Percentiles rank a stretch among this genome's conserved stretches.
phyloP scores from a whole-genome alignment of 2,113 vertebrate species.

The Mirounga angustirostris region DNA sequence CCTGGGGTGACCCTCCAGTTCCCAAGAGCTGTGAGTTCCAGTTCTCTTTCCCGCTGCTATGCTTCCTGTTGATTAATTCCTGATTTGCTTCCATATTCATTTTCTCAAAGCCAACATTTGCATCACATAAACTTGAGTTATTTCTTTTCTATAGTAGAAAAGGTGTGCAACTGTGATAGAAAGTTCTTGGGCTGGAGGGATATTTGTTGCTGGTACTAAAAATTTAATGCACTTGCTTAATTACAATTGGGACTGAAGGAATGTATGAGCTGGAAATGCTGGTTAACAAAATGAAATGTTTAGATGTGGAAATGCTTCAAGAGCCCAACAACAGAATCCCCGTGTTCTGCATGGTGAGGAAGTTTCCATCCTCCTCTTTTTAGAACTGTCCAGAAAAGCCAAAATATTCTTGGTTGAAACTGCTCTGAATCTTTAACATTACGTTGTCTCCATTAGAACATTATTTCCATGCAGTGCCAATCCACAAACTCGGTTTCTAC shows the following conservation, averaged over 20 bases:
- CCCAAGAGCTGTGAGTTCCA: not conserved
- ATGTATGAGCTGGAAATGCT: not conserved
- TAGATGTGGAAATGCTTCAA: not conserved
- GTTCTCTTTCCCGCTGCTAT: not conserved
- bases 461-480: not conserved
- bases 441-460: not conserved
- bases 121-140: constrained; percentile 3
- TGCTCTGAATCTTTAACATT: not conserved
- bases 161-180: not conserved
- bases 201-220: constrained; percentile 6
- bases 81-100: not conserved
- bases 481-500: not conserved
- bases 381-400: not conserved
- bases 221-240: constrained; percentile 35
- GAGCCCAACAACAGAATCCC: not conserved
- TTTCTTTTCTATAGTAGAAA: constrained; percentile 15
- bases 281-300: not conserved
- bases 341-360: not conserved
- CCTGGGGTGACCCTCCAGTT: not conserved
- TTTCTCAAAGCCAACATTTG: constrained; percentile 55
- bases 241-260: not conserved
- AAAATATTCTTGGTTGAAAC: not conserved
- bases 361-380: not conserved
- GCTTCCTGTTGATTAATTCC: not conserved
- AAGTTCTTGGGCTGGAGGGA: not conserved